A percentile compares a stretch with the other conserved stretches of the same genome.
These are phyloP conservation scores for Schizopygopsis malacanthus DNA, from an alignment of 2,797 vertebrate species.

Conservation along the genomic window DNA sequence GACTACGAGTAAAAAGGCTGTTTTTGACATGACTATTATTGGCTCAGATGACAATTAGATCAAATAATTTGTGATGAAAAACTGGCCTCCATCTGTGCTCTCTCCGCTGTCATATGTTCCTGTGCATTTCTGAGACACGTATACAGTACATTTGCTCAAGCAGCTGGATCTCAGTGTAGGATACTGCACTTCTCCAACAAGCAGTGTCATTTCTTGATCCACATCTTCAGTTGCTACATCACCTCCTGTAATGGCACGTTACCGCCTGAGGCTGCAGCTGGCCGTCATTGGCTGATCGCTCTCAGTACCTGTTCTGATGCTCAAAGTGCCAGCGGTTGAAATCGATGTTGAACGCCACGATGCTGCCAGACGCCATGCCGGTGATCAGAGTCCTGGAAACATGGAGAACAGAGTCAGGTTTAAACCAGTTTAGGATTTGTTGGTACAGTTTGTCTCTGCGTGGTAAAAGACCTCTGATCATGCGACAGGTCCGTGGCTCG, in stretches of 20 bases:
- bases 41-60: conserved; percentile 42
- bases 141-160: background rate
- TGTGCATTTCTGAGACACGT: background rate
- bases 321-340: conserved; percentile 99
- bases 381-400: conserved; percentile 94
- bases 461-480: conserved; percentile 90
- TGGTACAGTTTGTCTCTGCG: background rate
- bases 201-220: background rate
- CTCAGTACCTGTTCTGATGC: conserved; percentile 96
- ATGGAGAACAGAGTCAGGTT: background rate
- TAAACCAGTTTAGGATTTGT: background rate
- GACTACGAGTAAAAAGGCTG: conserved; percentile 2
- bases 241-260: background rate
- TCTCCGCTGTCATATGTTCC: background rate
- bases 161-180: background rate
- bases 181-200: background rate
- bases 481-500: conserved; percentile 98
- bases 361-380: conserved; percentile 98
- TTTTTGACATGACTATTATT: background rate
- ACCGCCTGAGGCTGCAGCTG: background rate
- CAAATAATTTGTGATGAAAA: conserved; percentile 56
- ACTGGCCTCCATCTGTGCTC: conserved; percentile 33
- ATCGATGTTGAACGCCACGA: conserved; percentile 99
- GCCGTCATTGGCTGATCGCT: background rate
- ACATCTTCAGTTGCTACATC: background rate